phyloP scores from a whole-genome alignment of 2,797 vertebrate species.

The Malacoctenus gilli region DNA sequence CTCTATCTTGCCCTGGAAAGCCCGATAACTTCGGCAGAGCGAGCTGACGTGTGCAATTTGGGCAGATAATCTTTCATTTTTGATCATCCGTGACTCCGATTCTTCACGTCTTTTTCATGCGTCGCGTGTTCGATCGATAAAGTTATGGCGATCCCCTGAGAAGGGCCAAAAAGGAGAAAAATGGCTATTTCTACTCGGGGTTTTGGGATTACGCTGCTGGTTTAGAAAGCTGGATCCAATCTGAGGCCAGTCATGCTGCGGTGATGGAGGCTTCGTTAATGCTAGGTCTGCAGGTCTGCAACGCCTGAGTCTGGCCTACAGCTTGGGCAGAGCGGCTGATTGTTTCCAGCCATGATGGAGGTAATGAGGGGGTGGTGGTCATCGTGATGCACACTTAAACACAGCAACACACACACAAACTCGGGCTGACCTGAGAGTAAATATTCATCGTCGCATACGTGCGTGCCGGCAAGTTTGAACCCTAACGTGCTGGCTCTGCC shows the following conservation, averaged over 20 bases:
- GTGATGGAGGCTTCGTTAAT: slow-evolving; percentile 72
- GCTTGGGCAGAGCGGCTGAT: slow-evolving; percentile 68
- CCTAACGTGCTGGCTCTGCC: slow-evolving; percentile 60
- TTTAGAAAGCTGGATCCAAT: slow-evolving; percentile 75
- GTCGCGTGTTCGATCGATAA: too few species aligned
- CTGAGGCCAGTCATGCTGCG: slow-evolving; percentile 69
- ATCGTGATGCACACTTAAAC: slow-evolving; percentile 68
- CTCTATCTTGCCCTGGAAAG: too few species aligned
- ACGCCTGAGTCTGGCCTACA: slow-evolving; percentile 64
- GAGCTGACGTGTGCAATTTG: too few species aligned
- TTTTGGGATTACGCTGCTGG: slow-evolving; percentile 63
- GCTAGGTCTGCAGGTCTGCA: slow-evolving; percentile 70
- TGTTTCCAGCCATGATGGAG: slow-evolving; percentile 79
- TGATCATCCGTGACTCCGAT: too few species aligned
- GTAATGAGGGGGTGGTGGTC: slow-evolving; percentile 84
- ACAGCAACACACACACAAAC: slow-evolving; percentile 29
- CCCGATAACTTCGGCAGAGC: too few species aligned
- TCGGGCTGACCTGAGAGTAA: slow-evolving; percentile 49
- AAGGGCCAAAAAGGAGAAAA: slow-evolving; percentile 25
- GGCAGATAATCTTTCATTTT: too few species aligned
- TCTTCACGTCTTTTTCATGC: too few species aligned
- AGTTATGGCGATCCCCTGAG: slow-evolving; percentile 25
- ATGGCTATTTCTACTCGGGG: slow-evolving; percentile 62
- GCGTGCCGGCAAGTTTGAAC: slow-evolving; percentile 35
- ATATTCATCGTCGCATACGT: slow-evolving; percentile 44